Base-by-base conservation (phyloP, 2,888 invertebrate genomes). In the Xiphydria camelus region DNA sequence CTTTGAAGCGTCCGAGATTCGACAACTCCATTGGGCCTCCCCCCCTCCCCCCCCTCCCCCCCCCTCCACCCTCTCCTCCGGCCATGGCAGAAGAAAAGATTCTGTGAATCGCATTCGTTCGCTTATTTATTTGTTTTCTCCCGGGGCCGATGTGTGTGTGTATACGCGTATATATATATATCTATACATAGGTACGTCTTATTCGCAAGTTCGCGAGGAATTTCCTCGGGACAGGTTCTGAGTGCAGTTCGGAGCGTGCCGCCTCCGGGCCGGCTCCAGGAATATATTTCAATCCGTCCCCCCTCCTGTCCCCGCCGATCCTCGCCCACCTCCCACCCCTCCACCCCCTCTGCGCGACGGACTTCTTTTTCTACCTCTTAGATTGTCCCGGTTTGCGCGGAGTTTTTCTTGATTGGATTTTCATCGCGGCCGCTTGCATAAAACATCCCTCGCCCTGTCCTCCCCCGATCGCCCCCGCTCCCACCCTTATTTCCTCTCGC, bases 271-370 rank as follows among this genome's bases (percentile, higher is more conserved):
- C n/a, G n/a, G n/a, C n/a, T n/a, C 41, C 40, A 49, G 47, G 52
- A 62, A 63, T 63, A 59, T 53, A 64, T 65, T 61, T 64, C 64
- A 64, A 65, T 63, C 58, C 53, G 47, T 46, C 51, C 42, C 52
- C 45, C 46, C 9, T 42, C 49, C n/a, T n/a, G n/a, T n/a, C 41
- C 41, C 40, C 41, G 41, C 51, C 45, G 41, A 50, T 47, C 43
- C 49, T 39, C 41, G 41, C 21, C 32, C 36, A 35, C 10, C 45
- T 41, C 31, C 38, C 9, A 36, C 29, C 34, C 34, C 36, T 47
- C 18, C 37, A 32, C 49, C 45, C 38, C 26, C 2, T 14, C 4
- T 15, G n/a, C n/a, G n/a, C n/a, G n/a, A n/a, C n/a, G n/a, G n/a
- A n/a, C 23, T 31, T 42, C 47, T 36, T 41, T 44, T 49, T 52